Conservation (phyloP, 2,888 invertebrate genomes). For the Yponomeuta sedellus region DNA sequence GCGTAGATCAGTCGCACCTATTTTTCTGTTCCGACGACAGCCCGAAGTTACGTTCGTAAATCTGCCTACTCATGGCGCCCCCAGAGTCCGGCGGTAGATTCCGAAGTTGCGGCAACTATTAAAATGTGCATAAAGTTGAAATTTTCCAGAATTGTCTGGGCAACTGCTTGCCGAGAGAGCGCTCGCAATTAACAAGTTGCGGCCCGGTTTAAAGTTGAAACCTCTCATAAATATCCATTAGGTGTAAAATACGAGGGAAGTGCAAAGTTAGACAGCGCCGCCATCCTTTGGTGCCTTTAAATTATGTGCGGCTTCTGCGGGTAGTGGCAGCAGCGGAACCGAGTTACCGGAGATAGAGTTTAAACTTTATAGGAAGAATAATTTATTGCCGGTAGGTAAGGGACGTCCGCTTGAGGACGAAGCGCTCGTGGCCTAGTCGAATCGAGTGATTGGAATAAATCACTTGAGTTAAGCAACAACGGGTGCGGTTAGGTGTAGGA, state of each 20-base stretch:
- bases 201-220: conserved; percentile 49
- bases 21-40: too few species aligned
- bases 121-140: conserved; percentile 11
- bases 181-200: conserved; percentile 54
- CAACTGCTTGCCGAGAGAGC: conserved; percentile 10
- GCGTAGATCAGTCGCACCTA: too few species aligned
- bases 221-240: conserved; percentile 68
- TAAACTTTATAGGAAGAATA: too few species aligned
- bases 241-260: conserved; percentile 71
- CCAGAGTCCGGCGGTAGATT: conserved; percentile 16
- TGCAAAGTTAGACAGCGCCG: conserved; percentile 69
- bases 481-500: too few species aligned
- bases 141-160: not conserved
- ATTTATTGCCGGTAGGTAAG: too few species aligned
- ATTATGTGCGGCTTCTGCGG: conserved; percentile 62
- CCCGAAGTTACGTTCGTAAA: too few species aligned
- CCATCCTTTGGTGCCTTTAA: conserved; percentile 71
- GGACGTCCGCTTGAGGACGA: too few species aligned
- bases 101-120: conserved; percentile 16
- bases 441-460: too few species aligned
- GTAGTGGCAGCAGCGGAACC: conserved; percentile 39
- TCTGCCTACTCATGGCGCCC: not conserved
- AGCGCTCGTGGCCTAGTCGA: too few species aligned
- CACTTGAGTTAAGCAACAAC: too few species aligned
- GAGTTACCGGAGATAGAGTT: not conserved